Evolutionary conservation across 2,113 vertebrate genomes (phyloP), one percentile per base, ranked within the genome.

Genomic region (Aegypius monachus): DNA sequence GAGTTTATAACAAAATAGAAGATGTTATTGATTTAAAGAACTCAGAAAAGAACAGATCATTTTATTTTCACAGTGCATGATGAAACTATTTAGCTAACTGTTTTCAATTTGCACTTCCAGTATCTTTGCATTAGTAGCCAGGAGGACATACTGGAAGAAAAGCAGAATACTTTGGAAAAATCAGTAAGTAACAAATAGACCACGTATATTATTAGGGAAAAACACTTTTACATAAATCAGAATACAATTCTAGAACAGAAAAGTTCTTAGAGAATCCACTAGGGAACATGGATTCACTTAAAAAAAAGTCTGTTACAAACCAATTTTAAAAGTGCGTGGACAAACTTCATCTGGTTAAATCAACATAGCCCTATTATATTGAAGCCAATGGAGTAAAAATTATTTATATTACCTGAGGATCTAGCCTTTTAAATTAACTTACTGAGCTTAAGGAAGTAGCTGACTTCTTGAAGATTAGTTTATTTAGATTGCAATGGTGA

Each of bases 31-130:
- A 96, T 77, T 92, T 77, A 85, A 86, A 78, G 83, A 75, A 79
- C 36, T 79, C 47, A 75, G 75, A 63, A 74, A 55, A 88, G 38
- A 95, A 71, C 47, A 81, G 61, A 81, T 88, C 1, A 0, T 90
- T 95, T 95, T 75, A 38, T 94, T 63, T 86, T 86, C 94, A 94
- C 73, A 95, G 80, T 25, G 56, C 94, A 66, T 78, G 67, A 92
- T 78, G 34, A 89, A 95, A 81, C 53, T 89, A 34, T 81, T 95
- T 47, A 68, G 56, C 67, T 86, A 90, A 81, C 88, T 87, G 86
- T 71, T 90, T 95, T 75, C 93, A 90, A 87, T 95, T 95, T 96
- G 62, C 80, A 92, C 83, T 91, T 96, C 52, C 88, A 81, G 3
- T 58, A 45, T 81, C 70, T 95, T 52, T 61, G 52, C 2, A 2